Percentiles rank a stretch among this genome's conserved stretches.
These are phyloP conservation scores for Caenorhabditis sp. DNA, from an alignment of 2,888 invertebrate genomes.

Conservation along the genomic window DNA sequence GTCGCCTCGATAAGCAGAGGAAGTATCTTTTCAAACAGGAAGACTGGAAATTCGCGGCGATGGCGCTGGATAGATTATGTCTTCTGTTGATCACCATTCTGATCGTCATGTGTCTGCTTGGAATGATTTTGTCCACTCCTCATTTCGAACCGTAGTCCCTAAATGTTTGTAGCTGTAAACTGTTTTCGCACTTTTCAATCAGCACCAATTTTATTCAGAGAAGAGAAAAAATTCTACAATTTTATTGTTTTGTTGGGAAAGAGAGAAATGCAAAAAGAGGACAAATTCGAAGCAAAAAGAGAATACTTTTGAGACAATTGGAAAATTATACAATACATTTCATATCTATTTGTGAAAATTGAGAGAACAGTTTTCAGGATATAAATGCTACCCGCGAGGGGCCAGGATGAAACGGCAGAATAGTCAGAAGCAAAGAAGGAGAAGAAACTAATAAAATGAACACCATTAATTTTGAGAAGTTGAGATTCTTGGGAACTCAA, in stretches of 20 bases:
- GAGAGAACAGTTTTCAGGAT: constrained; percentile 47
- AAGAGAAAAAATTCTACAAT: constrained; percentile 41
- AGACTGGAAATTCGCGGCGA: constrained; percentile 77
- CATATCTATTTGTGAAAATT: constrained; percentile 8
- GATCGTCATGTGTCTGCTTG: constrained; percentile 67
- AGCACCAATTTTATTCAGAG: constrained; percentile 47
- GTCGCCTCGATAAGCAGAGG: constrained; percentile 62
- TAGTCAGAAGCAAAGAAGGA: not conserved
- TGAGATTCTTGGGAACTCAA: constrained; percentile 14
- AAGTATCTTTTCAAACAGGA: constrained; percentile 66
- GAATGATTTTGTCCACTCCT: constrained; percentile 70
- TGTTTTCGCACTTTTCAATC: constrained; percentile 5
- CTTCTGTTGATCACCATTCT: constrained; percentile 71
- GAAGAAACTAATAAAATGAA: constrained; percentile 25
- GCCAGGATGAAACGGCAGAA: constrained; percentile 57
- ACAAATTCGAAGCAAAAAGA: constrained; percentile 34
- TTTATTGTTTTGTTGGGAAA: constrained; percentile 51
- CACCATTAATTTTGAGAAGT: constrained; percentile 21
- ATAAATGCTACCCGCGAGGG: constrained; percentile 60
- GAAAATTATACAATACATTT: constrained; percentile 33
- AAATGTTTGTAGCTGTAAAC: not conserved
- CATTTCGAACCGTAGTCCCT: constrained; percentile 60
- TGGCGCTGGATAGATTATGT: constrained; percentile 75
- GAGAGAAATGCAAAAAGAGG: constrained; percentile 17
- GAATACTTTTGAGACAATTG: constrained; percentile 19